Base-by-base conservation (phyloP, 1,140 invertebrate genomes). In the Penaeus vannamei region DNA sequence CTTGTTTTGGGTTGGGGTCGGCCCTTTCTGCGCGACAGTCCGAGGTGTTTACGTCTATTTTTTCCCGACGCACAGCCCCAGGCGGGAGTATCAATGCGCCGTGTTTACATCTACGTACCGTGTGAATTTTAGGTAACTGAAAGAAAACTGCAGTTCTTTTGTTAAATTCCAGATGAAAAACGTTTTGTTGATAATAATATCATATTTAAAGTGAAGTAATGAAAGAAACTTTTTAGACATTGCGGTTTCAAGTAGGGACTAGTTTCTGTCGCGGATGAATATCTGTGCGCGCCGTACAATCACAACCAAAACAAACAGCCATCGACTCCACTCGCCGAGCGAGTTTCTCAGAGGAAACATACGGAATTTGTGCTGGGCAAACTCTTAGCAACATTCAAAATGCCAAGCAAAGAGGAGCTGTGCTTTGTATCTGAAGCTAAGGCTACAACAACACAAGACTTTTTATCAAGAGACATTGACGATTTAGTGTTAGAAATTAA, bases 401-500 rank as follows among this genome's bases (percentile, higher is more conserved):
- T 93, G 92, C 92, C 92, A 42, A 93, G 92, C 91, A 92, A 92
- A 91, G 92, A 93, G 84, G 91, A 92, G 86, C 88, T 92, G 91
- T 92, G 92, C 81, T 90, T 92, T 62, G 81, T 92, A 59, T 90
- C 92, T 19, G 85, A 92, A 36, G 90, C 87, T 59, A 89, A 90
- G 81, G 72, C 90, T 64, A 90, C 81, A 60, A 90, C 91, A 42
- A 91, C 92, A 46, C 93, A 94, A 91, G 93, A 94, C 66, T 94
- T 94, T 90, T 91, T 94, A 29, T 92, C 94, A 2, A 92, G 93
- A 84, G 95, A 95, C 92, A 94, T 96, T 81, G 95, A 96, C 91
- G 94, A 95, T 32, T 93, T 96, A 62, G 95, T 96, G 36, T 94
- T 95, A 36, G 95, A 95, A 92, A 96, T 96, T 80, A 96, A 95